These are phyloP conservation scores for Pedicia rivosa DNA, from an alignment of 2,888 invertebrate species.

Conservation along the genomic window DNA sequence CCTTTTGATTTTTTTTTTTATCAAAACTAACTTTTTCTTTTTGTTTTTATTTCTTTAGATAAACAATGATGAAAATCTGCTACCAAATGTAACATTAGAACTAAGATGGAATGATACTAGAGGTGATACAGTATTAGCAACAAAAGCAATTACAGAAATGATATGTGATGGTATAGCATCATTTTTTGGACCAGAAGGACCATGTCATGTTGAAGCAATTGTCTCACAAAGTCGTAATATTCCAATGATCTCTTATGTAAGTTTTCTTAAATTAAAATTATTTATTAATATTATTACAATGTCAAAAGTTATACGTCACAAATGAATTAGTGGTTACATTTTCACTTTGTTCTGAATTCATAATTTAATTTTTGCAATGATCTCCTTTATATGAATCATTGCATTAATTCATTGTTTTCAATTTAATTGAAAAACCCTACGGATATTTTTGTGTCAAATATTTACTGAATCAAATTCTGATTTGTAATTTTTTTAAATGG, in stretches of 20 bases:
- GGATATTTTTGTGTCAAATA: too few relatives aligned
- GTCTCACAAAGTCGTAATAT: constrained; percentile 86
- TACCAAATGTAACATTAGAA: constrained; percentile 56
- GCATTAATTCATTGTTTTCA: too few relatives aligned
- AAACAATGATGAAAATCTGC: constrained; percentile 47
- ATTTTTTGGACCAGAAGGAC: constrained; percentile 91
- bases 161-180: constrained; percentile 78
- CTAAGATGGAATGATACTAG: constrained; percentile 72
- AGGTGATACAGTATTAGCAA: constrained; percentile 71
- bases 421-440: too few relatives aligned
- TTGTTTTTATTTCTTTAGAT: constrained; percentile 35
- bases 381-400: too few relatives aligned
- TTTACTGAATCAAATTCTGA: too few relatives aligned
- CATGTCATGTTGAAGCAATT: constrained; percentile 87
- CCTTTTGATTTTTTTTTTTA: constrained; percentile 2
- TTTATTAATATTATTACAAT: too few relatives aligned
- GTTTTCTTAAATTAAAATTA: constrained; percentile 31
- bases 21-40: constrained; percentile 5
- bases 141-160: constrained; percentile 75
- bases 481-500: too few relatives aligned
- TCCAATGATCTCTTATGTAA: constrained; percentile 95
- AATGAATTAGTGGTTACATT: too few relatives aligned
- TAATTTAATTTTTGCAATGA: too few relatives aligned
- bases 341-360: too few relatives aligned
- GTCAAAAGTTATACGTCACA: too few relatives aligned